These are phyloP conservation scores for Dynastes maya DNA, from an alignment of 2,888 invertebrate genomes.

Conservation along the genomic window DNA sequence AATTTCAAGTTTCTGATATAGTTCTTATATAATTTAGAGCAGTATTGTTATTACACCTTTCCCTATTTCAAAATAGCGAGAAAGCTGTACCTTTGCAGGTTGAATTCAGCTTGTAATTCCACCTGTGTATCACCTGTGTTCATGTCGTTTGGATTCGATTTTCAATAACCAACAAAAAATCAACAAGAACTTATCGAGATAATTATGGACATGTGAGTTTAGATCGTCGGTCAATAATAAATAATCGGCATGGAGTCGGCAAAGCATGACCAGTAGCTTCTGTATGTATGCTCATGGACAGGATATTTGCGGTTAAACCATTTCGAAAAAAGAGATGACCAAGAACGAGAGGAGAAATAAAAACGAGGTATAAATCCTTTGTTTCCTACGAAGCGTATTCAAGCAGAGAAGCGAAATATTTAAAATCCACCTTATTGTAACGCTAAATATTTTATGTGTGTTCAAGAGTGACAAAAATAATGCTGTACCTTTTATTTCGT, in stretches of 20 bases:
- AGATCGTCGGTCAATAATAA: conserved; percentile 36
- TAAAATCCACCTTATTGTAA: conserved; percentile 23
- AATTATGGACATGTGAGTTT: conserved; percentile 36
- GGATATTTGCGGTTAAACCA: conserved; percentile 59
- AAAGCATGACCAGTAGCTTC: conserved; percentile 60
- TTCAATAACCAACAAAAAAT: not conserved
- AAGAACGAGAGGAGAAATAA: conserved; percentile 33
- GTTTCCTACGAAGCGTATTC: conserved; percentile 34
- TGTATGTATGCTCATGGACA: conserved; percentile 51
- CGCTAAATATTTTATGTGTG: conserved; percentile 38
- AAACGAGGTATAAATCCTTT: conserved; percentile 38
- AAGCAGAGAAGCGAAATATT: conserved; percentile 26
- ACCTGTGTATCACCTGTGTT: not conserved
- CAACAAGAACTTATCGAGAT: not conserved
- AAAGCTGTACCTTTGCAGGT: too few species aligned
- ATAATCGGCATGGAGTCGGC: conserved; percentile 47
- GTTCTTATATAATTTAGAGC: too few species aligned
- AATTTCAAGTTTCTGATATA: too few species aligned
- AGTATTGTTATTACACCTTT: too few species aligned
- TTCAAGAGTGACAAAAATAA: conserved; percentile 32
- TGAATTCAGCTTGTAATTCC: too few species aligned
- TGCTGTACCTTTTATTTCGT: not conserved
- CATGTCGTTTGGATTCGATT: conserved; percentile 11
- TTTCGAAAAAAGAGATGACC: conserved; percentile 36
- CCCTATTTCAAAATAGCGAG: too few species aligned